phyloP scores from a whole-genome alignment of 35 echinoderm and acorn worm species.

The Acanthaster planci region DNA sequence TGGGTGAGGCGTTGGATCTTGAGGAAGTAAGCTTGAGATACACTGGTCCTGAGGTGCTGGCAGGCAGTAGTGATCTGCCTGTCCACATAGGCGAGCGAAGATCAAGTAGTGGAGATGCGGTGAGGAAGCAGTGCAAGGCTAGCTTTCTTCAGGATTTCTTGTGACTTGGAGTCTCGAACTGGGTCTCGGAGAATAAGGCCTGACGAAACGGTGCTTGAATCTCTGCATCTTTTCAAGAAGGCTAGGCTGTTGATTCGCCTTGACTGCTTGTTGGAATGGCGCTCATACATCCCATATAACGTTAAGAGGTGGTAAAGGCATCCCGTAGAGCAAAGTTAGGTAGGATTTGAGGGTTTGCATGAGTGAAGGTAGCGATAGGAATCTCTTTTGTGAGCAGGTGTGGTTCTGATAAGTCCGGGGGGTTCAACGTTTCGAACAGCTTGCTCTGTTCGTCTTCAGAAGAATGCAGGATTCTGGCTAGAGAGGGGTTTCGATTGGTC shows the following conservation, averaged over 20 bases:
- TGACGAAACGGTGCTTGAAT: background rate
- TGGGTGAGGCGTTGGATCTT: background rate
- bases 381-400: too few relatives aligned
- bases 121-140: background rate
- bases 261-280: background rate
- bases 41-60: background rate
- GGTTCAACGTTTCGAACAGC: too few relatives aligned
- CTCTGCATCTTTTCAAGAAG: background rate
- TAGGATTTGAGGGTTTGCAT: background rate
- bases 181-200: background rate
- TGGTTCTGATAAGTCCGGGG: too few relatives aligned
- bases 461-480: too few relatives aligned
- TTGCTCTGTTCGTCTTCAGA: too few relatives aligned
- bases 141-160: background rate
- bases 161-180: background rate
- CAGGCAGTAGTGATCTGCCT: background rate
- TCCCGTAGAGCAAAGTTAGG: background rate
- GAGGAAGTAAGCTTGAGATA: background rate
- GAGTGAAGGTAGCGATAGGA: too few relatives aligned
- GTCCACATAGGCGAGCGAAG: background rate
- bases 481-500: too few relatives aligned
- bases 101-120: background rate
- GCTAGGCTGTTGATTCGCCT: background rate
- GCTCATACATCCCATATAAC: background rate
- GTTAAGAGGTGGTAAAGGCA: background rate